Percentiles rank a stretch among this genome's conserved stretches.
Conservation (phyloP, 2,797 vertebrate species). For the Gallinago solitaria region DNA sequence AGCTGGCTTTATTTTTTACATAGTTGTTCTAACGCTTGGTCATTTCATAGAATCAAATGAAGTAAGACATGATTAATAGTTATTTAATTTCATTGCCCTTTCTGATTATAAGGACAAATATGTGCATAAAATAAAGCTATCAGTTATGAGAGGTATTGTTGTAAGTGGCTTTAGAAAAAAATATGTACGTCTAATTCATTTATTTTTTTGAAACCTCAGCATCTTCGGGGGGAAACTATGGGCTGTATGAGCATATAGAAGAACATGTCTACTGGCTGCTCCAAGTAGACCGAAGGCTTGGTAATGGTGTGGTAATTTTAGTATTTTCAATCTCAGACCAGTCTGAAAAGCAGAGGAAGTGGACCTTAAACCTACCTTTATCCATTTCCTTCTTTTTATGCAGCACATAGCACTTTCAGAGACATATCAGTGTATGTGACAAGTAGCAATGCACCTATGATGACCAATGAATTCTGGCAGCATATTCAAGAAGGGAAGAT, state of each 20-base stretch:
- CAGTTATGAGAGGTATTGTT: neutral
- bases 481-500: neutral
- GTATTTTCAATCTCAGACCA: neutral
- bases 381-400: neutral
- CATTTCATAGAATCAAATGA: neutral
- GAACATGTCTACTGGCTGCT: neutral
- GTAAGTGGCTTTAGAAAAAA: neutral
- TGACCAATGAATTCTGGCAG: neutral
- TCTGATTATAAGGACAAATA: neutral
- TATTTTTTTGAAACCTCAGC: neutral
- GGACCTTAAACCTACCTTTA: neutral
- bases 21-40: neutral
- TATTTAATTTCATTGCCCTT: neutral
- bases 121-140: neutral
- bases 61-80: neutral
- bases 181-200: fast-evolving
- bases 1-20: neutral
- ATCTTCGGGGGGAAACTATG: neutral
- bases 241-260: neutral
- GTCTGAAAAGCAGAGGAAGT: neutral
- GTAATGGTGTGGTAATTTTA: neutral
- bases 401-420: neutral
- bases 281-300: neutral
- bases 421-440: neutral
- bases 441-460: neutral